A percentile compares a stretch with the other conserved stretches of the same genome.
phyloP scores from a whole-genome alignment of 1,140 invertebrate species.

The Drosophila melanica region DNA sequence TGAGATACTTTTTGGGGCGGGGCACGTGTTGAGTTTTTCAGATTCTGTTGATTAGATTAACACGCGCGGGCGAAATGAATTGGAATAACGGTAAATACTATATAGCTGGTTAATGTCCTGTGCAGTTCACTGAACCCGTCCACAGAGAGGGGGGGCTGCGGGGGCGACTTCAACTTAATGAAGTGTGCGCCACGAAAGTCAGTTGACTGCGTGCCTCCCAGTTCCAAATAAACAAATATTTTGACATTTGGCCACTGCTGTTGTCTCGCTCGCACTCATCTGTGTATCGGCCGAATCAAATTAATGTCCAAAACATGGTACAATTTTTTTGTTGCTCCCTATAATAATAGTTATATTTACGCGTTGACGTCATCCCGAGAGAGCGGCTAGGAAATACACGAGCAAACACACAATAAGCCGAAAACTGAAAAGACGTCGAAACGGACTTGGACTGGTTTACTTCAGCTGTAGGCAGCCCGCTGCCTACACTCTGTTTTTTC shows the following conservation, averaged over 20 bases:
- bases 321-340: conserved; percentile 50
- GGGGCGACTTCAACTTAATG: neutral
- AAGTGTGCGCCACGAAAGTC: conserved; percentile 16
- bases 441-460: conserved; percentile 62
- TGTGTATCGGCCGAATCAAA: conserved; percentile 13
- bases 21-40: conserved; percentile 8
- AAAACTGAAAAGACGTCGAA: conserved; percentile 25
- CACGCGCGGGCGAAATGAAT: neutral
- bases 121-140: conserved; percentile 10
- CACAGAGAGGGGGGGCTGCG: neutral
- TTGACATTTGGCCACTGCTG: conserved; percentile 15
- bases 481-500: conserved; percentile 14
- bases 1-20: neutral
- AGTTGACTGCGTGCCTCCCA: conserved; percentile 5
- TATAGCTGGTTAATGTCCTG: conserved; percentile 18
- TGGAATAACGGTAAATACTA: conserved; percentile 9
- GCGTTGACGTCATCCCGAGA: conserved; percentile 64
- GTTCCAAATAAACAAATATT: conserved; percentile 30
- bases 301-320: conserved; percentile 62
- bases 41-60: conserved; percentile 21
- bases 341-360: conserved; percentile 46
- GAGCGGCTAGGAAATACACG: conserved; percentile 51
- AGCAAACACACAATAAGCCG: conserved; percentile 30
- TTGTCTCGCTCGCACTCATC: neutral
- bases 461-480: conserved; percentile 8